Conservation (phyloP, 2,888 invertebrate species). For the Hoplodrina blanda region DNA sequence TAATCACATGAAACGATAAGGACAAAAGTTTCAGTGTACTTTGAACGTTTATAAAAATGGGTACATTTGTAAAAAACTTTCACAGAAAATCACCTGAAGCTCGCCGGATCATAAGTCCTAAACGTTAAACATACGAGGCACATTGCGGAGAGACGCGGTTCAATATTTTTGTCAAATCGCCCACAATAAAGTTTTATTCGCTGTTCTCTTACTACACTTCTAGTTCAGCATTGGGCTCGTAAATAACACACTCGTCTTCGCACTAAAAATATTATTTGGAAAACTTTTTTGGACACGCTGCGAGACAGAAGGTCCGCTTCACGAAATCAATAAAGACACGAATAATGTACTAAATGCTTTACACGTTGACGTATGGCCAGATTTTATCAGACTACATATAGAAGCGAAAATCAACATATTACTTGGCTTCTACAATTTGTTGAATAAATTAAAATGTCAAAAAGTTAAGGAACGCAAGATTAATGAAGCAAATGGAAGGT, state of each 20-base stretch:
- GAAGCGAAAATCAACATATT: not conserved
- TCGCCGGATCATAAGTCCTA: not conserved
- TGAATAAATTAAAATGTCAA: not conserved
- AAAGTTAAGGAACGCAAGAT: not conserved
- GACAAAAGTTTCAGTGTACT: not conserved
- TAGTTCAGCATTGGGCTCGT: conserved; percentile 46
- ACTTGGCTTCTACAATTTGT: not conserved
- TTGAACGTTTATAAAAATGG: not conserved
- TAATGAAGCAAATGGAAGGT: not conserved
- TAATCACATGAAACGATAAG: not conserved
- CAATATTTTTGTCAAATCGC: conserved; percentile 54
- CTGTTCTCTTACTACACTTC: conserved; percentile 45
- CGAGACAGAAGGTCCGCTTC: conserved; percentile 11
- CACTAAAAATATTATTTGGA: conserved; percentile 62
- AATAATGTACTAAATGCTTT: not conserved
- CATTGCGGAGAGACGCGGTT: conserved; percentile 8
- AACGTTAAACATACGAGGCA: conserved; percentile 10
- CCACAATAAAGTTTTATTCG: conserved; percentile 56
- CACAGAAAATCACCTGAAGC: conserved; percentile 7
- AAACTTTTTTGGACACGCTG: conserved; percentile 25
- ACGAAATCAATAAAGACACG: not conserved
- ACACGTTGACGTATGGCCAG: not conserved
- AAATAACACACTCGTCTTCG: conserved; percentile 57
- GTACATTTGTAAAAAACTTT: conserved; percentile 15
- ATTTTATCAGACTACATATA: not conserved